phyloP scores from a whole-genome alignment of 2,797 vertebrate genomes.

The Leptodactylus fallax region DNA sequence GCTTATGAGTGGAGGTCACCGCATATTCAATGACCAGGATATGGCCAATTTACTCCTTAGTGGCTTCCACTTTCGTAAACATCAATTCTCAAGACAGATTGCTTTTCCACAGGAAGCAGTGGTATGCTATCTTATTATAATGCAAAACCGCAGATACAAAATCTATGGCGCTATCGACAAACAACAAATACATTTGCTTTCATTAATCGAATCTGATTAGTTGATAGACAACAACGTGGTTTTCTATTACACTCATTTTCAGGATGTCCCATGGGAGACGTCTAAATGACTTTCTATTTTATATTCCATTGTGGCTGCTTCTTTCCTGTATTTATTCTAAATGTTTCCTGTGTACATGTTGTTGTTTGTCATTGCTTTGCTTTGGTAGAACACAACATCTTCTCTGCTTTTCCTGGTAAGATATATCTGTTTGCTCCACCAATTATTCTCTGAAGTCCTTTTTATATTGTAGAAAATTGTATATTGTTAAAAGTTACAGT shows the following conservation, averaged over 20 bases:
- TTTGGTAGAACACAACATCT: not conserved
- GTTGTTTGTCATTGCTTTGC: not conserved
- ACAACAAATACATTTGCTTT: not conserved
- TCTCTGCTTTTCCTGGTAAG: not conserved
- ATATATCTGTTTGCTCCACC: not conserved
- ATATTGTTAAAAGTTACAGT: no score
- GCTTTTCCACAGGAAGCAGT: not conserved
- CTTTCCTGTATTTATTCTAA: not conserved
- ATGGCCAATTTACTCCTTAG: not conserved
- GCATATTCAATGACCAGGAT: not conserved
- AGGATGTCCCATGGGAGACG: slow-evolving; percentile 7
- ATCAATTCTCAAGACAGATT: not conserved
- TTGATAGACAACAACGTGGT: not conserved
- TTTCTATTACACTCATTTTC: slow-evolving; percentile 1
- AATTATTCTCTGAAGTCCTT: not conserved
- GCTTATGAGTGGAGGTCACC: not conserved
- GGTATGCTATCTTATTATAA: not conserved
- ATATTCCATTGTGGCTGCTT: not conserved
- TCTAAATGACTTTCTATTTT: not conserved
- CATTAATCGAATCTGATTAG: not conserved
- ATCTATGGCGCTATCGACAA: not conserved
- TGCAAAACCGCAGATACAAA: not conserved
- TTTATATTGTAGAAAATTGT: not conserved
- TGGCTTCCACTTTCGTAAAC: not conserved
- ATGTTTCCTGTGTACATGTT: not conserved